phyloP scores from a whole-genome alignment of 2,888 invertebrate species.

The Rapana venosa region DNA sequence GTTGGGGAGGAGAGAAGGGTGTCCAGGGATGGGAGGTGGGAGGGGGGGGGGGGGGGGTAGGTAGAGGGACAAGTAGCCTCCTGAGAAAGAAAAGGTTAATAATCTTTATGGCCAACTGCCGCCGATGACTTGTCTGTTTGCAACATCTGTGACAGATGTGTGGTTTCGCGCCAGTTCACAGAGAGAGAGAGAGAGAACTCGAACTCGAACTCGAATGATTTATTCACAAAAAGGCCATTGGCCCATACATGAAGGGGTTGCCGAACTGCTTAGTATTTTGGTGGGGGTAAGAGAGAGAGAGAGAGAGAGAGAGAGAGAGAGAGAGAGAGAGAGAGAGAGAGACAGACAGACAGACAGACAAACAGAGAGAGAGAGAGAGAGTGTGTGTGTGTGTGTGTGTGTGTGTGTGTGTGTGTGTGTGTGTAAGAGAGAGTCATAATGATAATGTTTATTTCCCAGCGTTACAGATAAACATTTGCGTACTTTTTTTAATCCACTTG shows the following conservation, averaged over 20 bases:
- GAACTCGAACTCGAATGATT: too few relatives aligned
- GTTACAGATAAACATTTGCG: too few relatives aligned
- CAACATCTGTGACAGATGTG: too few relatives aligned
- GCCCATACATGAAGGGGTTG: too few relatives aligned
- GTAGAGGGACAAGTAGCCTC: background rate
- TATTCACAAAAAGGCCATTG: too few relatives aligned
- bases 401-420: background rate
- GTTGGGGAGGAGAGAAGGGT: background rate
- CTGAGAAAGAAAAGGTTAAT: background rate
- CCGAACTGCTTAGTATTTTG: too few relatives aligned
- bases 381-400: background rate
- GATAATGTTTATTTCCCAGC: background rate
- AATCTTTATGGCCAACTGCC: too few relatives aligned
- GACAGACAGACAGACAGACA: background rate
- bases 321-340: background rate
- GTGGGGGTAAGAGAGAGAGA: too few relatives aligned
- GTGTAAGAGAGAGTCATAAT: background rate
- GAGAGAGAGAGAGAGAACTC: background rate
- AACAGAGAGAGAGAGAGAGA: slow-evolving; percentile 17
- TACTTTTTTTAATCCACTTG: too few relatives aligned
- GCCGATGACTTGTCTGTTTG: too few relatives aligned
- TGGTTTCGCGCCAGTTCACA: background rate
- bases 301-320: background rate
- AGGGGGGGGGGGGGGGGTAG: background rate
- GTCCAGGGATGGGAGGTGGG: too few relatives aligned